Conservation (phyloP, 2,797 vertebrate genomes). For the Sciaenops ocellatus region DNA sequence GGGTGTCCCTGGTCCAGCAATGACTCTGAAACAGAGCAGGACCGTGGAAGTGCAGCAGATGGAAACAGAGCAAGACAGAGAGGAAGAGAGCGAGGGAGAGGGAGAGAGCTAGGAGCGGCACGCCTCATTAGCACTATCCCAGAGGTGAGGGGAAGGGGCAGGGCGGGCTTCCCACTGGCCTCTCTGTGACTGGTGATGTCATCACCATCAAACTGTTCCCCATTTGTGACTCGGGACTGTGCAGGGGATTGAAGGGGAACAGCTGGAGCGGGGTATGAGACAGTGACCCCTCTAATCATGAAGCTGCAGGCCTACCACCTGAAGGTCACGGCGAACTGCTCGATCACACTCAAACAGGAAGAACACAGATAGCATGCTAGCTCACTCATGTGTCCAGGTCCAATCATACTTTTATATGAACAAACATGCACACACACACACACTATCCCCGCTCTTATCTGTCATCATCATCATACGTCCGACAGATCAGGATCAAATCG, state of each 20-base stretch:
- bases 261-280: conserved; percentile 72
- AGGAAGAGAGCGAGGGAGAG: conserved; percentile 39
- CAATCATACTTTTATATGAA: conserved; percentile 34
- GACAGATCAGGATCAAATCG: conserved; percentile 69
- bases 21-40: conserved; percentile 67
- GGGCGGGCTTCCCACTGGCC: conserved; percentile 70
- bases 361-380: conserved; percentile 50
- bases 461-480: conserved; percentile 65
- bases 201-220: conserved; percentile 78
- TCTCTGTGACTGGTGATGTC: conserved; percentile 80
- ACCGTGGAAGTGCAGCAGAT: conserved; percentile 58
- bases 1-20: conserved; percentile 64
- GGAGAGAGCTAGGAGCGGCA: conserved; percentile 45
- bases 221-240: conserved; percentile 60
- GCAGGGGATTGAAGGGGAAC: conserved; percentile 63
- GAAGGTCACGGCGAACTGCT: conserved; percentile 67
- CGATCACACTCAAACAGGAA: conserved; percentile 59
- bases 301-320: conserved; percentile 68
- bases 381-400: conserved; percentile 38
- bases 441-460: conserved; percentile 54
- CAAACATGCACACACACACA: conserved; percentile 27
- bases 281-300: conserved; percentile 79
- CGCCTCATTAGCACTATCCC: conserved; percentile 81
- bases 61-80: conserved; percentile 57
- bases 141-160: conserved; percentile 76